Evolutionary conservation across 2,113 vertebrate genomes (phyloP).

Genomic region (Neogobius melanostomus): DNA sequence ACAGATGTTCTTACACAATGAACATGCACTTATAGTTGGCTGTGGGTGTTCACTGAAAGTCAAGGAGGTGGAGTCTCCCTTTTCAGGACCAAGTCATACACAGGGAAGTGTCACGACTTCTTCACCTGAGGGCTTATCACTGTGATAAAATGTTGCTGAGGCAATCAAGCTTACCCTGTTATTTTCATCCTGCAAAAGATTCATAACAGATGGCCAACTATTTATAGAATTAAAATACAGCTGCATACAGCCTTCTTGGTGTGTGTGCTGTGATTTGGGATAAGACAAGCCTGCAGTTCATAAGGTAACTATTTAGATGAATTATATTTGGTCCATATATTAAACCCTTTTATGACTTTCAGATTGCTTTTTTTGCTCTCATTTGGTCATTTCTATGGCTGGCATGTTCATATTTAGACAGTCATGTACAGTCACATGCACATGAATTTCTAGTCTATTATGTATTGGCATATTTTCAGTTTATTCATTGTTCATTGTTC

Average conservation of each 20-base stretch:
- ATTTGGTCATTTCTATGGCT: no score
- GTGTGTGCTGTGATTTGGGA: constrained; percentile 4
- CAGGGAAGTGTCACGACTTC: constrained; percentile 3
- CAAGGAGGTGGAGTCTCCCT: constrained; percentile 35
- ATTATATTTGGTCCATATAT: no score
- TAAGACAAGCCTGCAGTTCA: background rate
- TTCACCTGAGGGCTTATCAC: constrained; percentile 26
- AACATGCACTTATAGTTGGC: constrained; percentile 44
- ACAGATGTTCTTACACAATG: constrained; percentile 66
- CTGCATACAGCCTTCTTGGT: background rate
- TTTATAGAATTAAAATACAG: constrained; percentile 18
- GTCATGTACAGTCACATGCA: no score
- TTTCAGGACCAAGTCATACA: constrained; percentile 43
- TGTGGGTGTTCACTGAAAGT: constrained; percentile 42
- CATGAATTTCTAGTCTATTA: no score
- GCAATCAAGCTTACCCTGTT: constrained; percentile 16
- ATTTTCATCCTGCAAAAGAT: constrained; percentile 33
- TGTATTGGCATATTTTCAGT: no score
- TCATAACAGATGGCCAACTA: constrained; percentile 13
- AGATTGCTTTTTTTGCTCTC: no score
- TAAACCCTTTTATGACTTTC: no score
- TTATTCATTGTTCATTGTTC: no score
- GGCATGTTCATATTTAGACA: no score
- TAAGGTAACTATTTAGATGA: background rate
- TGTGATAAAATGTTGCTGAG: constrained; percentile 32